Base-by-base conservation (phyloP, 2,113 vertebrate genomes). In the Craseonycteris thonglongyai region DNA sequence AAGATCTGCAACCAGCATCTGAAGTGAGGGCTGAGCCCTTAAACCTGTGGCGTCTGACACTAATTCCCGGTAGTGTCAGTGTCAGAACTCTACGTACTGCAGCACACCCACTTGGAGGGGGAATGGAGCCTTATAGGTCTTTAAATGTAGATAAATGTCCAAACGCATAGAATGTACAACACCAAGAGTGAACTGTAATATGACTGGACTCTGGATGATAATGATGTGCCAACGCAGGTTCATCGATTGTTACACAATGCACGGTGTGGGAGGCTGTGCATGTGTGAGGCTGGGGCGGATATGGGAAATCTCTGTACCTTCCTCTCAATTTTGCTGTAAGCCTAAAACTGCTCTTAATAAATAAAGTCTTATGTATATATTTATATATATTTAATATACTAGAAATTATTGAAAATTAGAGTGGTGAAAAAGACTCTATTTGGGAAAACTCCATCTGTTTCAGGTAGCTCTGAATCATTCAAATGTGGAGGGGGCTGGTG, bases 331-430 rank as follows among this genome's bases (percentile, higher is more conserved):
- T 33, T 88, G 58, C 47, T 54, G 47, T 3, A 22, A 88, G 38
- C 56, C 16, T 63, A 54, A 89, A 89, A 66, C 38, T 54, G 28
- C 45, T 76, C 45, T 88, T 40, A 24, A 54, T 75, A 59, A 26
- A 54, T 63, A 59, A 38, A 63, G 38, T 47, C 15, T 56, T 78
- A 56, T 10, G 26, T 42, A 58, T 21, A 80, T 33, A 28, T 38
- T 38, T 40, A 79, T 16, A 78, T 15, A 30, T 58, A 54, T 61
- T 61, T 61, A 63, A 80, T 42, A 54, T 7, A 18, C 3, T 30
- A 79, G 69, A 69, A 85, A 85, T 82, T 63, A 65, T 6, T 91
- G 26, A 91, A 90, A 93, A 74, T 4, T 78, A 18, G n/a, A n/a
- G 18, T 45, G 30, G 40, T 88, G n/a, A 91, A 69, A 69, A 65